phyloP scores from a whole-genome alignment of 2,888 invertebrate species.

The Meta bourneti region DNA sequence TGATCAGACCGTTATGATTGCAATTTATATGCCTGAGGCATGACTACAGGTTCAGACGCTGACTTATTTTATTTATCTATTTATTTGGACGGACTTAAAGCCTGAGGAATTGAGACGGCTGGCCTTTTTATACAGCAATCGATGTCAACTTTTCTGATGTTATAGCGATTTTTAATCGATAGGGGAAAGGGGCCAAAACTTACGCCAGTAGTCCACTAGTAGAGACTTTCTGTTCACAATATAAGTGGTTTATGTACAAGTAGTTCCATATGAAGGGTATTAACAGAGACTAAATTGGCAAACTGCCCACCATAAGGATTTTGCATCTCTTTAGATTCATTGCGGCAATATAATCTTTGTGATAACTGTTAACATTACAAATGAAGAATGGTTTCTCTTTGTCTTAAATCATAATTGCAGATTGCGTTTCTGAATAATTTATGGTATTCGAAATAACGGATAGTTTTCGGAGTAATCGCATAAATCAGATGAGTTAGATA shows the following conservation, averaged over 20 bases:
- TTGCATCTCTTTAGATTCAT: neutral
- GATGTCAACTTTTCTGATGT: constrained; percentile 7
- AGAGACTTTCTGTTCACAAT: too few relatives aligned
- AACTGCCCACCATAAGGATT: neutral
- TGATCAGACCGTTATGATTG: constrained; percentile 70
- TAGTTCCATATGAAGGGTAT: too few relatives aligned
- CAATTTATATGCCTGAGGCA: constrained; percentile 66
- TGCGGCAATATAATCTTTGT: neutral
- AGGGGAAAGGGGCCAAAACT: neutral
- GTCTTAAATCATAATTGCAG: neutral
- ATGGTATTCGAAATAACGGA: neutral
- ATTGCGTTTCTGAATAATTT: neutral
- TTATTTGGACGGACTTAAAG: constrained; percentile 36
- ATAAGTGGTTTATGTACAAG: too few relatives aligned
- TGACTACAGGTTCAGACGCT: constrained; percentile 45
- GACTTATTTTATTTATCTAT: constrained; percentile 64
- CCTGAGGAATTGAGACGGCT: constrained; percentile 10
- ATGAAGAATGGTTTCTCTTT: neutral
- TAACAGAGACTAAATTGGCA: neutral
- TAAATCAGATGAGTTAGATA: neutral
- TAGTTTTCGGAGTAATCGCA: neutral
- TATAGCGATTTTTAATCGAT: constrained; percentile 57
- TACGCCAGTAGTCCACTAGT: too few relatives aligned
- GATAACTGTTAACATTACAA: neutral
- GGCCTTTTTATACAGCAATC: constrained; percentile 4